Evolutionary conservation across 2,797 vertebrate genomes (phyloP).

Genomic region (Dromococcyx pavoninus): DNA sequence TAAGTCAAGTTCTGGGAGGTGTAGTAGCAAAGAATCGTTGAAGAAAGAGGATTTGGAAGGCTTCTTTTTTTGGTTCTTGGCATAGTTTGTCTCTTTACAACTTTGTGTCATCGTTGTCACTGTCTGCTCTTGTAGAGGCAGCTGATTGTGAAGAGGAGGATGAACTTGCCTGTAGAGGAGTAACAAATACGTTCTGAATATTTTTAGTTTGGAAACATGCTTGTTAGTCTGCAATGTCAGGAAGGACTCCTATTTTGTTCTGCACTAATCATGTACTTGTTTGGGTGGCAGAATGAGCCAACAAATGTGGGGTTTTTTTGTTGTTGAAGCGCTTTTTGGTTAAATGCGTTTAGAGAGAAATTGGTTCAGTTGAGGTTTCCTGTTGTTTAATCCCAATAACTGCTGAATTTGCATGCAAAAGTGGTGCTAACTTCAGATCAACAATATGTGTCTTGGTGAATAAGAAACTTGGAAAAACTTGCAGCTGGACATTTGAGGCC

Average conservation of each 20-base stretch:
- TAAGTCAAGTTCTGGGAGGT: background rate
- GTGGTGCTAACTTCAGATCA: background rate
- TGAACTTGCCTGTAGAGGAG: slow-evolving; percentile 65
- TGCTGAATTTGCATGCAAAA: background rate
- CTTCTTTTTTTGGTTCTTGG: background rate
- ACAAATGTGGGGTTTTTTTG: background rate
- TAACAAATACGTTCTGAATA: background rate
- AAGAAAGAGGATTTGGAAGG: background rate
- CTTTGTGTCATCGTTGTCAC: slow-evolving; percentile 61
- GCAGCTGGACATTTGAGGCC: background rate
- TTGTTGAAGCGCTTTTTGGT: background rate
- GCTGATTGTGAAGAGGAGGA: slow-evolving; percentile 70
- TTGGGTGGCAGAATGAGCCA: background rate
- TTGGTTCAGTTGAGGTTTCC: background rate
- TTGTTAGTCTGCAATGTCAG: background rate
- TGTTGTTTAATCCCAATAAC: background rate
- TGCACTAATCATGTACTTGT: background rate
- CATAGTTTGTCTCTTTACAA: slow-evolving; percentile 48
- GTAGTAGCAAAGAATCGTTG: background rate
- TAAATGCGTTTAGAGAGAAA: background rate
- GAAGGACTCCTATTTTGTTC: background rate
- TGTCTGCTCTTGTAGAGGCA: slow-evolving; percentile 33
- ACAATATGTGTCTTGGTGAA: background rate
- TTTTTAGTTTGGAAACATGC: slow-evolving; percentile 15
- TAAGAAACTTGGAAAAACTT: background rate